A percentile compares a stretch with the other conserved stretches of the same genome.
Evolutionary conservation across 2,888 invertebrate genomes (phyloP).

Genomic region (Tetheella fluctuosa): DNA sequence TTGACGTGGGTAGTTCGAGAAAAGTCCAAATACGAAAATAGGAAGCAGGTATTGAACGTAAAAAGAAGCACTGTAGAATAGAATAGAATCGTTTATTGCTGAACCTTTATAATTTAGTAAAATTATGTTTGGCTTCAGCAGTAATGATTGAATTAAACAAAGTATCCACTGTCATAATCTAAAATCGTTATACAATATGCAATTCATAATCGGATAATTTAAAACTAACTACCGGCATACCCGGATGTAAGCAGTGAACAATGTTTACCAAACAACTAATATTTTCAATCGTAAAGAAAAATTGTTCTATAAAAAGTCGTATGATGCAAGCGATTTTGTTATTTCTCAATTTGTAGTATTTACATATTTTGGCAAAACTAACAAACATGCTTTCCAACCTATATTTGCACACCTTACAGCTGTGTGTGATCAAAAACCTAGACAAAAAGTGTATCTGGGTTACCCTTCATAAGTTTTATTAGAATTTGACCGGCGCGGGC

Average conservation of each 20-base stretch:
- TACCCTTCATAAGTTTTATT: neutral
- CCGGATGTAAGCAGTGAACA: neutral
- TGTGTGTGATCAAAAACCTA: neutral
- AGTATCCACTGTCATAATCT: too few species aligned
- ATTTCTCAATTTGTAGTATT: conserved; percentile 2
- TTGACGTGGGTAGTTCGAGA: neutral
- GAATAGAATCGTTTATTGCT: too few species aligned
- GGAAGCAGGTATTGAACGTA: neutral
- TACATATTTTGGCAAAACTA: conserved; percentile 1
- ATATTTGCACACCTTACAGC: neutral
- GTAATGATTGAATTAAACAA: too few species aligned
- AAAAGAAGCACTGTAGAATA: too few species aligned
- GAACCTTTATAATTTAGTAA: too few species aligned
- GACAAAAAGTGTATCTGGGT: neutral
- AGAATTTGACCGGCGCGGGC: neutral
- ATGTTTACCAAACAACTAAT: conserved; percentile 1
- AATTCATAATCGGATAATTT: neutral
- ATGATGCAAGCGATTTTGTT: neutral
- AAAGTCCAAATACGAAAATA: neutral
- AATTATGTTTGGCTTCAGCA: too few species aligned
- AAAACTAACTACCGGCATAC: neutral
- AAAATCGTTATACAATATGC: neutral
- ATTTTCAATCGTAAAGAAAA: neutral
- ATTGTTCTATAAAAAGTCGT: neutral
- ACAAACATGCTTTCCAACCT: neutral